Evolutionary conservation across 2,888 invertebrate genomes (phyloP).

Genomic region (Amphiduros pacificus): DNA sequence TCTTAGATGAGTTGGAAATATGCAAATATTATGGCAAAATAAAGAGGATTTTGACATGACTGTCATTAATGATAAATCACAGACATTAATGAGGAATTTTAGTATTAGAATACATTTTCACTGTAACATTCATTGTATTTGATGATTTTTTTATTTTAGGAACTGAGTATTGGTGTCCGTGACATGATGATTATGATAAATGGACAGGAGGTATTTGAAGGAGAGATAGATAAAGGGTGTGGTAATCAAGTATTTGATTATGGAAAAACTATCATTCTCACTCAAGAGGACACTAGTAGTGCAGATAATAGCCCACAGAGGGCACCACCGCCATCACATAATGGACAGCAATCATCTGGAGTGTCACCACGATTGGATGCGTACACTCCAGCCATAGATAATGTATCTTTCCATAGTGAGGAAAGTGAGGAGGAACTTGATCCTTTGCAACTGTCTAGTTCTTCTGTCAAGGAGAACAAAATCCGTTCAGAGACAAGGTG

Average conservation of each 20-base stretch:
- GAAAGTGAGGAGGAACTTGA: conserved; percentile 4
- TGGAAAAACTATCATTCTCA: conserved; percentile 38
- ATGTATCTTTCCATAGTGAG: conserved; percentile 16
- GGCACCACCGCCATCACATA: too few relatives aligned
- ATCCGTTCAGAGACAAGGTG: conserved; percentile 1
- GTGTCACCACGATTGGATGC: not conserved
- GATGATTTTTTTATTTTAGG: conserved; percentile 34
- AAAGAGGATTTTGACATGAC: too few relatives aligned
- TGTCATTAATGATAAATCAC: too few relatives aligned
- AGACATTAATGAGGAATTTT: too few relatives aligned
- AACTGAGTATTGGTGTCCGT: conserved; percentile 50
- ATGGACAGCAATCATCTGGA: not conserved
- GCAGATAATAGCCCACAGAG: not conserved
- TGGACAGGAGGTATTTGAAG: conserved; percentile 45
- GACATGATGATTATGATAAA: conserved; percentile 44
- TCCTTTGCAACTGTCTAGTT: not conserved
- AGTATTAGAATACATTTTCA: too few relatives aligned
- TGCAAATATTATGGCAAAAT: too few relatives aligned
- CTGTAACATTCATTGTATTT: too few relatives aligned
- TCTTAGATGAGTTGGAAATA: too few relatives aligned
- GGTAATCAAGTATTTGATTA: conserved; percentile 60
- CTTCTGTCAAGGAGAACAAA: not conserved
- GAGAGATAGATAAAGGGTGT: conserved; percentile 57
- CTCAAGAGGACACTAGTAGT: not conserved
- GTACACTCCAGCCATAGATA: conserved; percentile 16